These are phyloP conservation scores for Agriopis marginaria DNA, from an alignment of 2,888 invertebrate species.

Conservation along the genomic window DNA sequence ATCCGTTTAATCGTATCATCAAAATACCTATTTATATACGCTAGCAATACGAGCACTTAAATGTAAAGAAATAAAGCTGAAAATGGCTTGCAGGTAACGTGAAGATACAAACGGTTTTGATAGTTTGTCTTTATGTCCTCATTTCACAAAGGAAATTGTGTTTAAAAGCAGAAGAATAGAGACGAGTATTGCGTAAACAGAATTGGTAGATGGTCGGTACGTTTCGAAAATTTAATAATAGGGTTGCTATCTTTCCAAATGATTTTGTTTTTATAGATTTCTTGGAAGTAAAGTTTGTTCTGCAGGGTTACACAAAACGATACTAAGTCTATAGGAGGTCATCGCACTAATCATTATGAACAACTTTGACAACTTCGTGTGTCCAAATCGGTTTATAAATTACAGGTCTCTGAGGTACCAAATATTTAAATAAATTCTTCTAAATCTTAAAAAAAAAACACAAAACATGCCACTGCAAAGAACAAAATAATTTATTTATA, in stretches of 20 bases:
- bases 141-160: constrained; percentile 3
- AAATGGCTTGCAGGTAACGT: constrained; percentile 15
- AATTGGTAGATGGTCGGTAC: constrained; percentile 7
- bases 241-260: constrained; percentile 27
- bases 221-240: constrained; percentile 30
- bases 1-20: constrained; percentile 73
- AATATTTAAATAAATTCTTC: too few relatives aligned
- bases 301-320: background rate
- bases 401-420: too few relatives aligned
- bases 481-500: too few relatives aligned
- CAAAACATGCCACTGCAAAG: too few relatives aligned
- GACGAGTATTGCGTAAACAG: background rate
- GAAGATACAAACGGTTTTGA: constrained; percentile 2
- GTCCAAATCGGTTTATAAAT: too few relatives aligned
- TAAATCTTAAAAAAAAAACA: too few relatives aligned
- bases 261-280: constrained; percentile 32
- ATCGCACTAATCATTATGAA: too few relatives aligned
- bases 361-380: too few relatives aligned
- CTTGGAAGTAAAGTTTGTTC: constrained; percentile 21
- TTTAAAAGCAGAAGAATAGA: background rate
- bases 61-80: constrained; percentile 1
- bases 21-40: constrained; percentile 46
- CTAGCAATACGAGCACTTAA: constrained; percentile 37
- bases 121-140: constrained; percentile 7
- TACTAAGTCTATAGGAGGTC: too few relatives aligned